These are phyloP conservation scores for Sminthurinus aureus DNA, from an alignment of 2,888 invertebrate species.

Conservation along the genomic window DNA sequence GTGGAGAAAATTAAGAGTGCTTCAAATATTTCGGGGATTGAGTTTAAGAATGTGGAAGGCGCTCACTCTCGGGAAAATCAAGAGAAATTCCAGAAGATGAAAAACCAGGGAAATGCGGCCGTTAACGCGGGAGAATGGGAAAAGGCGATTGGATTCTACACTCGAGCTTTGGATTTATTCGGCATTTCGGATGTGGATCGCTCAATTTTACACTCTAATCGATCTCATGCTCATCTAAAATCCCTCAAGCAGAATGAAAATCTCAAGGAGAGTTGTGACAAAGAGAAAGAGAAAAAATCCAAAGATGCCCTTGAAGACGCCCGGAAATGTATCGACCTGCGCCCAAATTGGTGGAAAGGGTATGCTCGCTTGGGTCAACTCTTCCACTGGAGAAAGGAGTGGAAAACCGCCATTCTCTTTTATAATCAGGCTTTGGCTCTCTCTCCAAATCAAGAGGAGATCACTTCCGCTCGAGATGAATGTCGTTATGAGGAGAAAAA, in stretches of 20 bases:
- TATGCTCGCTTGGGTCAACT: not conserved
- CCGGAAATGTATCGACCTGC: not conserved
- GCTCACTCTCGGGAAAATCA: not conserved
- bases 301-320: not conserved
- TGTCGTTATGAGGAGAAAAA: no score
- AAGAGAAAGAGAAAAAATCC: not conserved
- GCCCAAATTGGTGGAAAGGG: slow-evolving; percentile 7
- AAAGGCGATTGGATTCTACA: not conserved
- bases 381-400: not conserved
- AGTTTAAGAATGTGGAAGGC: not conserved
- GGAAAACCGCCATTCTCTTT: not conserved
- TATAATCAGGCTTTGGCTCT: no score
- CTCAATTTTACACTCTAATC: not conserved
- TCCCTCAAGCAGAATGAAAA: no score
- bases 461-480: no score
- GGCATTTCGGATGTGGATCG: slow-evolving; percentile 12
- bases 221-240: not conserved
- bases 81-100: not conserved
- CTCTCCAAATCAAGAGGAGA: no score
- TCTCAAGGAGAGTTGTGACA: not conserved
- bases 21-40: not conserved
- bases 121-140: not conserved
- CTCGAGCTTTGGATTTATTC: not conserved
- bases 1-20: not conserved
- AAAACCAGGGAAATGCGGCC: not conserved